Percentiles rank a stretch among this genome's conserved stretches.
These are phyloP conservation scores for Lepeophtheirus nordmannii DNA, from an alignment of 2,888 invertebrate species.

Conservation along the genomic window DNA sequence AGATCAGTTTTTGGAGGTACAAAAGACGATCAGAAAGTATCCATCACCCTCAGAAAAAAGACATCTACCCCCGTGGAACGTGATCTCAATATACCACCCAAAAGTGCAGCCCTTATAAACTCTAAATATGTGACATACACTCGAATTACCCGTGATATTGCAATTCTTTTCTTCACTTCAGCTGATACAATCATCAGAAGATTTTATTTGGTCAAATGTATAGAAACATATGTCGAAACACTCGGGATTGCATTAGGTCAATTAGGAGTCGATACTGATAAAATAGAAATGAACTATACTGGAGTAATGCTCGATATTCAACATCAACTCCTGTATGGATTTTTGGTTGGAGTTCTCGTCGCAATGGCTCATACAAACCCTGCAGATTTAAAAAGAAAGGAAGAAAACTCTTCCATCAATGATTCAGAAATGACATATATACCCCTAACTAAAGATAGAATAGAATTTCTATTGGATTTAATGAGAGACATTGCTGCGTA, in stretches of 20 bases:
- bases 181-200: slow-evolving; percentile 14
- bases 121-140: slow-evolving; percentile 23
- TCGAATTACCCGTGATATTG: slow-evolving; percentile 20
- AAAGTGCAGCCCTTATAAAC: slow-evolving; percentile 21
- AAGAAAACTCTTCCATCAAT: not conserved
- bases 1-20: slow-evolving; percentile 6
- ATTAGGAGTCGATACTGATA: slow-evolving; percentile 20
- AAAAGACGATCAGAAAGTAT: slow-evolving; percentile 21
- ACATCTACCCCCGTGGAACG: not conserved
- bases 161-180: slow-evolving; percentile 21
- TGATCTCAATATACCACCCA: slow-evolving; percentile 16
- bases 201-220: slow-evolving; percentile 21
- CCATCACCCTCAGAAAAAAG: slow-evolving; percentile 6
- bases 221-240: slow-evolving; percentile 19
- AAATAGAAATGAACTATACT: slow-evolving; percentile 10
- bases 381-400: not conserved
- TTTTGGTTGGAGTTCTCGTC: slow-evolving; percentile 22
- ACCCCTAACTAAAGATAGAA: slow-evolving; percentile 11
- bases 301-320: slow-evolving; percentile 15
- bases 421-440: not conserved
- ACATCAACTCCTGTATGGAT: slow-evolving; percentile 21
- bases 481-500: slow-evolving; percentile 22
- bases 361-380: slow-evolving; percentile 20
- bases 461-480: slow-evolving; percentile 18
- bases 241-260: slow-evolving; percentile 20